phyloP scores from a whole-genome alignment of 2,113 vertebrate species.

The Oenanthe oenanthe region DNA sequence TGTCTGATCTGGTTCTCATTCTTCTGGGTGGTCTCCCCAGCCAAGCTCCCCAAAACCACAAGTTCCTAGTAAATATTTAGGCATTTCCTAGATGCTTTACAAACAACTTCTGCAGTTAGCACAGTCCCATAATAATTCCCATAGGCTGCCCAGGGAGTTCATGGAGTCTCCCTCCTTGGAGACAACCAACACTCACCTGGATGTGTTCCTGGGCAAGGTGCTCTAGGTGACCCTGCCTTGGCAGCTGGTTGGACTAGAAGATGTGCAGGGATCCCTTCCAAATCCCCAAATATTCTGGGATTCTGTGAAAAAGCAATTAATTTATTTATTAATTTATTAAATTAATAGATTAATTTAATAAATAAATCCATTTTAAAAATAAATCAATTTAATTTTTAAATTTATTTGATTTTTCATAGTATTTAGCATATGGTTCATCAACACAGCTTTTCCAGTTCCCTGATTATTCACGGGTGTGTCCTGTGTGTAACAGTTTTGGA shows the following conservation, averaged over 20 bases:
- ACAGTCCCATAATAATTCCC: not conserved
- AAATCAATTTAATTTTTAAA: too few species aligned
- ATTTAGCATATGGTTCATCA: not conserved
- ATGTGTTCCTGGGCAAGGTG: not conserved
- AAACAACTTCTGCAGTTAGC: not conserved
- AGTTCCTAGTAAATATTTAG: not conserved
- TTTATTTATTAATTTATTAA: too few species aligned
- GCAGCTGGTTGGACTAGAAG: not conserved
- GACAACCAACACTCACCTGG: not conserved
- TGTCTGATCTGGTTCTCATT: not conserved
- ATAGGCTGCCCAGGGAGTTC: not conserved
- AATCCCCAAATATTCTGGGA: not conserved
- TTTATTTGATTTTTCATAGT: too few species aligned
- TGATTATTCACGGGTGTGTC: not conserved
- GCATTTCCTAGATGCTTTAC: not conserved
- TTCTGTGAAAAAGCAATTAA: not conserved
- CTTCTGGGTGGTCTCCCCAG: not conserved
- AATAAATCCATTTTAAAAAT: too few species aligned
- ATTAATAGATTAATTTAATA: too few species aligned
- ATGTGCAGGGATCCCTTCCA: not conserved
- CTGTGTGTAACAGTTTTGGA: not conserved
- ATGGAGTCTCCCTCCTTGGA: not conserved
- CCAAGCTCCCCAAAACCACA: not conserved
- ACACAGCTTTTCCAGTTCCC: not conserved
- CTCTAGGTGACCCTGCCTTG: not conserved